Evolutionary conservation across 2,888 invertebrate genomes (phyloP).

Genomic region (Eumerus sabulonum): DNA sequence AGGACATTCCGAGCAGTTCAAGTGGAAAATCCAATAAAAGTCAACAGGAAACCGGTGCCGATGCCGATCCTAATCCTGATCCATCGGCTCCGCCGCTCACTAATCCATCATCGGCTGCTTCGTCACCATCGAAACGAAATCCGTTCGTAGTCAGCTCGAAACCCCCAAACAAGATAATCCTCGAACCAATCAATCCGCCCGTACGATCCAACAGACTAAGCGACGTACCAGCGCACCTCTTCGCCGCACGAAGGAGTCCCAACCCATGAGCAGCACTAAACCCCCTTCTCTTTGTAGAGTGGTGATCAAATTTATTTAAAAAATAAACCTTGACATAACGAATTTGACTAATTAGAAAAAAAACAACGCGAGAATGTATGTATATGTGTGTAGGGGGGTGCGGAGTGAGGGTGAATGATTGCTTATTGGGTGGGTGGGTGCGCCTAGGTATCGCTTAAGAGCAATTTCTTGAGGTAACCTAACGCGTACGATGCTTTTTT

Average conservation of each 20-base stretch:
- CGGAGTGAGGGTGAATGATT: background rate
- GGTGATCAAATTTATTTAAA: conserved; percentile 43
- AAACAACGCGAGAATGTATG: background rate
- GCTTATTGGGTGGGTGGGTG: background rate
- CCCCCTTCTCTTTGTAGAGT: too few species aligned
- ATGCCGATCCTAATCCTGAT: conserved; percentile 25
- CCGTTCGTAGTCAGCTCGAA: conserved; percentile 70
- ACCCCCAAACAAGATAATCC: conserved; percentile 71
- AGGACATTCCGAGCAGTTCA: conserved; percentile 69
- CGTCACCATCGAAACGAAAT: conserved; percentile 68
- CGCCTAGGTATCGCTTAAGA: conserved; percentile 49
- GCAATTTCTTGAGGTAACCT: conserved; percentile 40
- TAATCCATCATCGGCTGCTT: conserved; percentile 39
- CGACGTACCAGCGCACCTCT: conserved; percentile 71
- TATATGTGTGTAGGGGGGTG: too few species aligned
- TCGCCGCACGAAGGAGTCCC: conserved; percentile 68
- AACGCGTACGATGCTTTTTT: conserved; percentile 53
- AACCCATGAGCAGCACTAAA: conserved; percentile 2
- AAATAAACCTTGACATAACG: conserved; percentile 45
- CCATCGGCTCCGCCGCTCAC: conserved; percentile 56
- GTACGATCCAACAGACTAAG: conserved; percentile 53
- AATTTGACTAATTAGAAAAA: conserved; percentile 53
- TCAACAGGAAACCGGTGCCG: too few species aligned
- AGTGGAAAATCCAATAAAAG: conserved; percentile 66
- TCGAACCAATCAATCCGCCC: conserved; percentile 71